Base-by-base conservation (phyloP, 2,113 vertebrate species). In the Chloropsis hardwickii region DNA sequence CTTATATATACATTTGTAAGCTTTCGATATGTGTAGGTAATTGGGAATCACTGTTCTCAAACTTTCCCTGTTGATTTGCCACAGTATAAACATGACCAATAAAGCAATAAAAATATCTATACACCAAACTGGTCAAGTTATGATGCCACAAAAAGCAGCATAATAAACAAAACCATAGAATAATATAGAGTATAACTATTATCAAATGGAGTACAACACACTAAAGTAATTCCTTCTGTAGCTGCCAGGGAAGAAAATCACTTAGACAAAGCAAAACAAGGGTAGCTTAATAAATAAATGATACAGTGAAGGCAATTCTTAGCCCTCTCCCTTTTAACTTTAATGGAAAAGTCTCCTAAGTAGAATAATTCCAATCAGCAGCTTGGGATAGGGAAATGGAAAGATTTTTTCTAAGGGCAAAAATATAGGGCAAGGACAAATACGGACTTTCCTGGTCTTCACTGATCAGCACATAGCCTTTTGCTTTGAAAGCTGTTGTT, bases 21-120 rank as follows among this genome's bases (percentile, higher is more conserved):
- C 22, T 51, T 57, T 58, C 0, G 0, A 33, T 44, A 19, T 24
- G 7, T 44, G 9, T 17, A n/a, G 58, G 28, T 27, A 40, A 5
- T 28, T 44, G 17, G 14, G 53, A 69, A 80, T 76, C 17, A 20
- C 8, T 69, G 6, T 14, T 89, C 64, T 81, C 47, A 45, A 72
- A 28, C 6, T 12, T 74, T 57, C 5, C 25, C n/a, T 70, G 48
- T 39, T 47, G 3, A 8, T 6, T 93, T 1, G 28, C 31, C 54
- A 69, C 8, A 39, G 31, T 21, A 20, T 27, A 81, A 73, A 48
- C 67, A 86, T 17, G 28, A 64, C 14, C 53, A n/a, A 11, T 56
- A 53, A 81, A n/a, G 23, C 14, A 67, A 33, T 67, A 40, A 57
- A 57, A n/a, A 27, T 22, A 22, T 44, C 39, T 71, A 4, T n/a